These are phyloP conservation scores for Diglossa cyanea DNA, from an alignment of 2,797 vertebrate genomes.

Conservation along the genomic window DNA sequence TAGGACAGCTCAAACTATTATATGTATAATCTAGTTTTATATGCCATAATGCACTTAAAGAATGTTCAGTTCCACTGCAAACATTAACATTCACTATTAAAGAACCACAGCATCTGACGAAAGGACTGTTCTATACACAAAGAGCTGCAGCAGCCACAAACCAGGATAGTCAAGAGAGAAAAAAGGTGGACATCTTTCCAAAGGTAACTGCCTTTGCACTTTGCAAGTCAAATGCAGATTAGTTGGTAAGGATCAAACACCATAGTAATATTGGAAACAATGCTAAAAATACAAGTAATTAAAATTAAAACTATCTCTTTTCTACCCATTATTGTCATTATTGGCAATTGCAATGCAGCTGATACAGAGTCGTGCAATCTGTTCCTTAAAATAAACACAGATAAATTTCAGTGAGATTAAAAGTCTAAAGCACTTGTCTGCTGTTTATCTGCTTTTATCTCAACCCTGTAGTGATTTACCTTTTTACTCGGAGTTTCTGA, in stretches of 20 bases:
- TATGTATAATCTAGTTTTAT: neutral
- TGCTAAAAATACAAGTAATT: neutral
- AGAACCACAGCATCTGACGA: neutral
- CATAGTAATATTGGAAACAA: neutral
- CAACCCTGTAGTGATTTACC: neutral
- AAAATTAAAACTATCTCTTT: neutral
- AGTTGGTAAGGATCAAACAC: neutral
- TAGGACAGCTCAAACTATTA: neutral
- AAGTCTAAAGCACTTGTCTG: neutral
- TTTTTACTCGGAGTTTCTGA: conserved; percentile 16
- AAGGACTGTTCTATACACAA: neutral
- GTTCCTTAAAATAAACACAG: neutral
- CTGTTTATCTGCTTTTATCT: neutral
- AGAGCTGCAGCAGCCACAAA: neutral
- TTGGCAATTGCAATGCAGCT: neutral
- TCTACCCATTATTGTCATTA: neutral
- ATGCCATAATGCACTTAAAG: neutral
- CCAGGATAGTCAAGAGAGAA: neutral
- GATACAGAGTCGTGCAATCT: neutral
- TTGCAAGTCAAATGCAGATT: neutral
- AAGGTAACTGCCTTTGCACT: neutral
- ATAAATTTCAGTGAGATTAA: neutral
- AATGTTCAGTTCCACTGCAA: neutral
- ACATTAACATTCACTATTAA: neutral
- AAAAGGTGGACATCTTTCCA: neutral